Conservation (phyloP, 2,888 invertebrate species). For the Seladonia tumulorum region DNA sequence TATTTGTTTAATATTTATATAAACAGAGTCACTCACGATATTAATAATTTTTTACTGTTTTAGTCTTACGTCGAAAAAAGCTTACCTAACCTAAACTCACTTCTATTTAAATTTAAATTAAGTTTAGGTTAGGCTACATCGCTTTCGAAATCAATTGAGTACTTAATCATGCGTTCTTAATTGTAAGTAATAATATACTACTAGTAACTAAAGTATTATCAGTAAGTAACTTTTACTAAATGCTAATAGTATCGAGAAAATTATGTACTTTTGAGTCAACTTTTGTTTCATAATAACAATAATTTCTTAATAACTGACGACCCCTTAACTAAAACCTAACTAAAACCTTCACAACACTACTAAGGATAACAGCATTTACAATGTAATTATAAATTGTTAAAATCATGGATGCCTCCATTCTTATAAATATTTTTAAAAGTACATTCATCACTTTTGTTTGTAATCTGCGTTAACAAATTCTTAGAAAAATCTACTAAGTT, state of each 20-base stretch:
- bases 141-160: too few species aligned
- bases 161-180: too few species aligned
- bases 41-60: not conserved
- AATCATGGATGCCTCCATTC: too few species aligned
- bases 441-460: not conserved
- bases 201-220: not conserved
- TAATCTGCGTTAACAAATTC: not conserved
- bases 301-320: not conserved
- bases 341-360: not conserved
- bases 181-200: not conserved
- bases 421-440: too few species aligned
- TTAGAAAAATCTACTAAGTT: not conserved
- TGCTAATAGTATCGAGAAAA: not conserved
- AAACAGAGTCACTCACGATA: not conserved
- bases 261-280: not conserved
- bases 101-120: not conserved
- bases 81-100: not conserved
- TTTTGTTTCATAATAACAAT: not conserved
- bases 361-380: not conserved
- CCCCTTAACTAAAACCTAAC: too few species aligned
- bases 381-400: too few species aligned
- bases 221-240: not conserved
- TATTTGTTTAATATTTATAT: not conserved
- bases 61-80: not conserved
- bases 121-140: not conserved